Conservation (phyloP, 2,797 vertebrate species). For the Pteropus rufus region DNA sequence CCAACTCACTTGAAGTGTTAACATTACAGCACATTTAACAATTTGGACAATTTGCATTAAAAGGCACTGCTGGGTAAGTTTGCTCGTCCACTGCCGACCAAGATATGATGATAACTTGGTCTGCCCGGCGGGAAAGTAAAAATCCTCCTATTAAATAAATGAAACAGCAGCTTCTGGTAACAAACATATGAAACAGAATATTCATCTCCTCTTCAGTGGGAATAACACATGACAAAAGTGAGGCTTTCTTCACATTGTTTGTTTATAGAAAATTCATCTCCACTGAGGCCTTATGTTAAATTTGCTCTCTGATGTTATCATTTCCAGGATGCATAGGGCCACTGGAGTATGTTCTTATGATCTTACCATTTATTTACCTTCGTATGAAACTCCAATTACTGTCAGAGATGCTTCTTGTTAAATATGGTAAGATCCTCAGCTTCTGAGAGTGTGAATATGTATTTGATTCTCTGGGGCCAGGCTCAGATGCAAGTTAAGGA, state of each 20-base stretch:
- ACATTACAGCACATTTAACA: conserved; percentile 54
- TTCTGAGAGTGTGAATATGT: conserved; percentile 84
- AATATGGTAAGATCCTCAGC: conserved; percentile 80
- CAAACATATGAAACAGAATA: conserved; percentile 85
- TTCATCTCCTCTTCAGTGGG: conserved; percentile 85
- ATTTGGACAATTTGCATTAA: conserved; percentile 68
- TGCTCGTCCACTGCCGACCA: conserved; percentile 51
- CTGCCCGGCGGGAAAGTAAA: conserved; percentile 44
- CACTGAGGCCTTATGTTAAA: conserved; percentile 83
- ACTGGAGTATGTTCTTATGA: conserved; percentile 84
- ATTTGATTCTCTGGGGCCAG: conserved; percentile 84
- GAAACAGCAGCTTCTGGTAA: conserved; percentile 78
- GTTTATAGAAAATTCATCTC: conserved; percentile 84
- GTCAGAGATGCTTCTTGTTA: conserved; percentile 84
- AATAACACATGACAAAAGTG: conserved; percentile 87
- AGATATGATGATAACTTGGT: conserved; percentile 25
- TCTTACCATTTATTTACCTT: conserved; percentile 86
- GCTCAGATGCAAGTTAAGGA: conserved; percentile 77
- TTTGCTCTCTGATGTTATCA: conserved; percentile 84
- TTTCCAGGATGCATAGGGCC: conserved; percentile 81
- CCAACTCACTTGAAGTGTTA: not conserved
- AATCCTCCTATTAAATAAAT: conserved; percentile 80
- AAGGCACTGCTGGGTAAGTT: conserved; percentile 30
- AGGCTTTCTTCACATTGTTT: conserved; percentile 83
- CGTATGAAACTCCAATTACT: conserved; percentile 85